phyloP scores from a whole-genome alignment of 2,888 invertebrate genomes.

The Tetrapedia diversipes region DNA sequence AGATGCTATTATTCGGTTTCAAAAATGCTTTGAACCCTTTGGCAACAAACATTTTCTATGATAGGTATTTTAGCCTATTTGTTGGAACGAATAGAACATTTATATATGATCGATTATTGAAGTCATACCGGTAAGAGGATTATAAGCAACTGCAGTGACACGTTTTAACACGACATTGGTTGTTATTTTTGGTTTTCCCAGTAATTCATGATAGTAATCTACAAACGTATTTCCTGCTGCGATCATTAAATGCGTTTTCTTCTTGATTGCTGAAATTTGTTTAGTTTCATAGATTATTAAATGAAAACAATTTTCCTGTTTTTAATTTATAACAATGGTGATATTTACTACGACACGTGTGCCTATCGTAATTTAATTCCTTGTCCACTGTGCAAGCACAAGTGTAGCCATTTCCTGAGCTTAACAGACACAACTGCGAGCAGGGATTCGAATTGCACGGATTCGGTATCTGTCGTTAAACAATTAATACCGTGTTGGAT shows the following conservation, averaged over 20 bases:
- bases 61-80: background rate
- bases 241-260: slow-evolving; percentile 84
- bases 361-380: slow-evolving; percentile 84
- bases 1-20: no score
- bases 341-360: slow-evolving; percentile 84
- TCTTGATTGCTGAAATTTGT: slow-evolving; percentile 78
- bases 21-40: background rate
- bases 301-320: background rate
- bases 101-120: background rate
- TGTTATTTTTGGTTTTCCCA: slow-evolving; percentile 87
- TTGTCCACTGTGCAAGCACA: slow-evolving; percentile 92
- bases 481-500: background rate
- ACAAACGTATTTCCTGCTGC: slow-evolving; percentile 85
- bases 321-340: background rate
- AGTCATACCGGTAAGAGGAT: slow-evolving; percentile 84
- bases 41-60: background rate
- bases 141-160: slow-evolving; percentile 88
- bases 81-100: background rate
- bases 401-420: slow-evolving; percentile 84
- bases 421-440: slow-evolving; percentile 90
- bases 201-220: slow-evolving; percentile 86
- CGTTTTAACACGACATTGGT: slow-evolving; percentile 80
- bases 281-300: background rate
- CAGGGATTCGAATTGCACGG: slow-evolving; percentile 88
- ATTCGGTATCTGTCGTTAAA: slow-evolving; percentile 79